Evolutionary conservation across 2,113 vertebrate species (phyloP).

Genomic region (Camelus dromedarius): DNA sequence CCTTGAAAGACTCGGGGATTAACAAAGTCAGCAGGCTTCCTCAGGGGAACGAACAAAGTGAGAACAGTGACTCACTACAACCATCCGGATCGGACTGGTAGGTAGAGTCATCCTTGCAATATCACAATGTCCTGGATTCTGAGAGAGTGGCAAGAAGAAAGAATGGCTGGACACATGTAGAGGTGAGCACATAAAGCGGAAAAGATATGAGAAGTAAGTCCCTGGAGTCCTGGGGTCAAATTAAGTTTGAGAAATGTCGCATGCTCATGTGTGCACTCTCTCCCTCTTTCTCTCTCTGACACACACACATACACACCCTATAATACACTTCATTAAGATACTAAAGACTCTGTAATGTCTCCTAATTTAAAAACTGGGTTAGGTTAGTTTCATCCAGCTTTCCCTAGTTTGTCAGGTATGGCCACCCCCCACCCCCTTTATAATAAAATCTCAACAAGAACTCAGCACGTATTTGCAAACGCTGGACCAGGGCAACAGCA

Average conservation of each 20-base stretch:
- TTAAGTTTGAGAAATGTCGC: not conserved
- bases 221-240: not conserved
- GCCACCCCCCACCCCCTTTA: not conserved
- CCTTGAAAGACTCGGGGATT: not conserved
- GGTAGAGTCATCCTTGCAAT: not conserved
- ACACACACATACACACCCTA: accelerated
- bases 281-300: not conserved
- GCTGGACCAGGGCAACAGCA: not conserved
- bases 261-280: not conserved
- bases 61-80: not conserved
- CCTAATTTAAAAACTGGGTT: not conserved
- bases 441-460: not conserved
- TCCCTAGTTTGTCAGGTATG: not conserved
- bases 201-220: not conserved
- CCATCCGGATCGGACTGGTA: not conserved
- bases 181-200: accelerated
- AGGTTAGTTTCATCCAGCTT: not conserved
- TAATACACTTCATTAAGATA: not conserved
- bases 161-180: not conserved
- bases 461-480: not conserved
- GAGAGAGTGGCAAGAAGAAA: not conserved
- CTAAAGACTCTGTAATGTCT: not conserved
- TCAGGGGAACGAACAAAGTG: not conserved
- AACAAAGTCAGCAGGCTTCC: not conserved
- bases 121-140: not conserved